Base-by-base conservation (phyloP, 2,888 invertebrate species). In the Therioaphis trifolii region DNA sequence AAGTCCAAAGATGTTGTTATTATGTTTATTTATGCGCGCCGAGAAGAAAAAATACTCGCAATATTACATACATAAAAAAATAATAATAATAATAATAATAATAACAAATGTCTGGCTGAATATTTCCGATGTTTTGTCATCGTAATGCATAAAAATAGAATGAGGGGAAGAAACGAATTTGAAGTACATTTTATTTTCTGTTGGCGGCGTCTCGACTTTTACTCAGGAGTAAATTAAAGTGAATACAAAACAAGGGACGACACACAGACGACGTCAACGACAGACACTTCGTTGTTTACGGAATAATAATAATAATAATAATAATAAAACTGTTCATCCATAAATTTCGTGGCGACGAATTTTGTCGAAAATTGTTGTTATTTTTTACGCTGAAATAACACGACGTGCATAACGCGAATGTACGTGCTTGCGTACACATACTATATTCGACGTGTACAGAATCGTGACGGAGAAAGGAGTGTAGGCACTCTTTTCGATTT, bases 41-140 rank as follows among this genome's bases (percentile, higher is more conserved):
- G 5, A 27, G 18, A 29, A 12, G 27, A 5, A 55, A 77, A 77
- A 66, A 29, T 66, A 21, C 49, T 76, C 43, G 18, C 29, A 49
- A 49, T 35, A 66, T 63, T 49, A 66, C 35, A 66, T 35, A 77
- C 77, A 29, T 63, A 66, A 49, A 66, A 14, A 9, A 58, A 15
- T 58, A 43, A 1, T 15, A 15, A 15, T 15, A 49, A 49, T 15
- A 52, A n/a, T 5, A 71, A 68, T 49, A 49, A 52, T 29, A 78
- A 69, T 79, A 58, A 79, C 69, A 55, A 79, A 79, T 43, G 68
- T 78, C 55, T 58, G 79, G n/a, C 29, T 58, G 69, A 58, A 58
- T 78, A 27, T 55, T 68, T 52, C 40, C 40, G 21, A 40, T 52
- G 49, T 68, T 52, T 69, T 55, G 68, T 78, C 69, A 55, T 69